Evolutionary conservation across 2,797 vertebrate species (phyloP).

Genomic region (Masticophis lateralis): DNA sequence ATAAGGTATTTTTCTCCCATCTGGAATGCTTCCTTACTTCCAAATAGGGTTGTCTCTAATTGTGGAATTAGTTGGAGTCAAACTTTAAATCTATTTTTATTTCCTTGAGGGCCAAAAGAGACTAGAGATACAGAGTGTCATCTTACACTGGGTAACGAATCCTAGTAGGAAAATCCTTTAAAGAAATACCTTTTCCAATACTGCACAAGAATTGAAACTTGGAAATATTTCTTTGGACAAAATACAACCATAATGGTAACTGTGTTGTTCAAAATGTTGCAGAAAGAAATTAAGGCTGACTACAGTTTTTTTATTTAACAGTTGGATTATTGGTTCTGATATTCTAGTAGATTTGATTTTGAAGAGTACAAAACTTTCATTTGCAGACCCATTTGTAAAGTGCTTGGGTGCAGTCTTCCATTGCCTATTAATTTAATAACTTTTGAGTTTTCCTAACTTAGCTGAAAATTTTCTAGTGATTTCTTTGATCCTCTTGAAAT

Average conservation of each 20-base stretch:
- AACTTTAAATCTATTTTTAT: conserved; percentile 1
- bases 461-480: neutral
- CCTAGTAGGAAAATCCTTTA: neutral
- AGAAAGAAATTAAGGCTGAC: no score
- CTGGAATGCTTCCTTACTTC: neutral
- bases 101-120: neutral
- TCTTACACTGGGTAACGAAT: neutral
- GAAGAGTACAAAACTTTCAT: neutral
- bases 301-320: neutral
- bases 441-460: neutral
- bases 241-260: neutral
- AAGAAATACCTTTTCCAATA: neutral
- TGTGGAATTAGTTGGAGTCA: neutral
- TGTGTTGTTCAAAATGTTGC: neutral
- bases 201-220: neutral
- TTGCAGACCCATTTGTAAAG: neutral
- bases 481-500: neutral
- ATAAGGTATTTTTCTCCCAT: neutral
- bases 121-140: neutral
- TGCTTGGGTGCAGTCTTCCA: neutral
- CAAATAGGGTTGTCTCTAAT: neutral
- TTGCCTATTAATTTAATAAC: neutral
- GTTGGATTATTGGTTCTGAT: neutral
- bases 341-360: neutral
- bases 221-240: neutral